Percentiles rank a stretch among this genome's conserved stretches.
Conservation (phyloP, 1,140 invertebrate species). For the Ostrea edulis region DNA sequence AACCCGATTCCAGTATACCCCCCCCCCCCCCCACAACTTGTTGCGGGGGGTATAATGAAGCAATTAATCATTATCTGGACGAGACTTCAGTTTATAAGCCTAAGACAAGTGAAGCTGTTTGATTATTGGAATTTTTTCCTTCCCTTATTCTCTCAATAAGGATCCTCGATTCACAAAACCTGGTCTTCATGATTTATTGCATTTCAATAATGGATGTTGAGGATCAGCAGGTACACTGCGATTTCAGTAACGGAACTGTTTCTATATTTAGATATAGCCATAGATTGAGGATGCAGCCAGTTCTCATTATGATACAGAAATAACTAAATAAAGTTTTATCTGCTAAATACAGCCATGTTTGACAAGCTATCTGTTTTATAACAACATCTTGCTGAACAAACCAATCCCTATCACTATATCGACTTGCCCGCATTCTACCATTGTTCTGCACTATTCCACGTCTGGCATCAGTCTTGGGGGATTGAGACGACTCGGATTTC, state of each 20-base stretch:
- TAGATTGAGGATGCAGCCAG: not conserved
- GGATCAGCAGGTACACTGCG: not conserved
- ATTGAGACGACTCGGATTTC: not conserved
- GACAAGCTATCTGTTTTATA: constrained; percentile 28
- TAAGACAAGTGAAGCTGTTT: too few species aligned
- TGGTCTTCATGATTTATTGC: not conserved
- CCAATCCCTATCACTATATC: not conserved
- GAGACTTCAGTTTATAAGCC: too few species aligned
- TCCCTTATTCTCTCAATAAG: too few species aligned
- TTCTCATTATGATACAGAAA: constrained; percentile 16
- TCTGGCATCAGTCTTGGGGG: not conserved
- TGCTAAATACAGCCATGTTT: constrained; percentile 25
- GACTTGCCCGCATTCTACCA: not conserved
- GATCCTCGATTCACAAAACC: too few species aligned
- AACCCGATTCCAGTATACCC: too few species aligned
- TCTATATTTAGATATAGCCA: not conserved
- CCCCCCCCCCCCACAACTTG: too few species aligned
- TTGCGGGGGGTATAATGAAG: too few species aligned
- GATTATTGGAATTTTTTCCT: too few species aligned
- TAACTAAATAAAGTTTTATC: constrained; percentile 17
- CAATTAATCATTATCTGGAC: too few species aligned
- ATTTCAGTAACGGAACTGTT: not conserved
- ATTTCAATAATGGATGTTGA: not conserved
- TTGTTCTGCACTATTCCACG: not conserved
- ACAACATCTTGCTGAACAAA: not conserved